Percentiles rank a stretch among this genome's conserved stretches.
Evolutionary conservation across 2,797 vertebrate species (phyloP).

Genomic region (Dicrostonyx torquatus): DNA sequence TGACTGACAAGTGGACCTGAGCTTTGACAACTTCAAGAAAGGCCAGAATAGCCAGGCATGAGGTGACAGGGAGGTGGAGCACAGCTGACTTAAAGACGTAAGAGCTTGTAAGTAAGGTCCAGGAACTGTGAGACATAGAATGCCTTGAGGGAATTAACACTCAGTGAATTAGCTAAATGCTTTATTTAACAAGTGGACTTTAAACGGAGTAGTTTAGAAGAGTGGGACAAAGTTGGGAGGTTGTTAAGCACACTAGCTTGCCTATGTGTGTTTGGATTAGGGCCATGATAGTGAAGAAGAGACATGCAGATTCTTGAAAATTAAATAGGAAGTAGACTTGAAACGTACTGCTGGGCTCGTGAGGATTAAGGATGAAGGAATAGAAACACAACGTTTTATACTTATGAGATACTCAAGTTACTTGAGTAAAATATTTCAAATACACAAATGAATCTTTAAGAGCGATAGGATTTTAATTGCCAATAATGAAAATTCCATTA

Average conservation of each 20-base stretch:
- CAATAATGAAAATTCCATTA: constrained; percentile 1
- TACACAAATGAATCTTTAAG: constrained; percentile 10
- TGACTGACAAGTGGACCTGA: not conserved
- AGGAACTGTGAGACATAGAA: not conserved
- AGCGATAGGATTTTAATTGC: not conserved
- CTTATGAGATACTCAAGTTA: not conserved
- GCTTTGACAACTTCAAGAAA: constrained; percentile 12
- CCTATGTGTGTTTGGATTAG: not conserved
- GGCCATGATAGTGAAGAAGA: not conserved
- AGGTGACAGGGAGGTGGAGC: not conserved
- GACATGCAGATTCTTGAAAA: not conserved
- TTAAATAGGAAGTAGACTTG: not conserved
- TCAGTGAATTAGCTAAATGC: not conserved
- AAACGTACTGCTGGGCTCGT: not conserved
- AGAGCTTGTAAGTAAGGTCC: not conserved
- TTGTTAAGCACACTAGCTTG: not conserved
- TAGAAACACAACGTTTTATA: not conserved
- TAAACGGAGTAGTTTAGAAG: not conserved
- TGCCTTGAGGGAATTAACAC: not conserved
- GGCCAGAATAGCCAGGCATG: not conserved
- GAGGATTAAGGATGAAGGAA: not conserved
- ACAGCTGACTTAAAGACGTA: not conserved
- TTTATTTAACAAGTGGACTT: not conserved
- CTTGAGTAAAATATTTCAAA: not conserved
- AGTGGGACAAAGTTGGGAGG: not conserved